These are phyloP conservation scores for Cotesia glomerata DNA, from an alignment of 1,140 invertebrate genomes.

Conservation along the genomic window DNA sequence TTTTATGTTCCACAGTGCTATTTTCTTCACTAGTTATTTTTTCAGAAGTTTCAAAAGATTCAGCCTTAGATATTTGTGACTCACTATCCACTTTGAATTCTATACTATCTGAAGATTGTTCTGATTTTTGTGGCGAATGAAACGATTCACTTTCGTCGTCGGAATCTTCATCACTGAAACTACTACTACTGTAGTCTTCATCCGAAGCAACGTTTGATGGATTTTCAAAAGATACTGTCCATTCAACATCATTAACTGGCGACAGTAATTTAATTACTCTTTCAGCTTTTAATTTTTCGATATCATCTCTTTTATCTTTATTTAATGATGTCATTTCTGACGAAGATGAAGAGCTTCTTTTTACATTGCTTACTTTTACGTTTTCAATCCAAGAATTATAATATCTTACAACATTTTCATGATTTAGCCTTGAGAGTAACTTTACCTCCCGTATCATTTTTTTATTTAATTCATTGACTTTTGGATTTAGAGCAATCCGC, in stretches of 20 bases:
- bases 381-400: constrained; percentile 97
- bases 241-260: too few species aligned
- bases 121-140: constrained; percentile 37
- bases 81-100: constrained; percentile 60
- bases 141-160: constrained; percentile 60
- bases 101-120: constrained; percentile 63
- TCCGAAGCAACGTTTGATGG: constrained; percentile 47
- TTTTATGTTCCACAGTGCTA: constrained; percentile 38
- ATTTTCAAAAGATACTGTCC: constrained; percentile 57
- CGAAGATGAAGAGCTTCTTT: constrained; percentile 34
- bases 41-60: constrained; percentile 4
- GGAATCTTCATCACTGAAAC: constrained; percentile 62
- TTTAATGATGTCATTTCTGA: constrained; percentile 32
- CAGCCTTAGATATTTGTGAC: constrained; percentile 31
- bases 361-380: constrained; percentile 62
- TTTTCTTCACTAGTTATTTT: constrained; percentile 41
- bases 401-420: constrained; percentile 98
- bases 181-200: constrained; percentile 63
- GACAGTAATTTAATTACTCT: too few species aligned
- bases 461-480: constrained; percentile 83
- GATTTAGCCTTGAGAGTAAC: constrained; percentile 90
- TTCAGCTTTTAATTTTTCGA: not conserved
- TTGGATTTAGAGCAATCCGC: constrained; percentile 87
- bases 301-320: not conserved
- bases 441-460: constrained; percentile 97